Base-by-base conservation (phyloP, 1,140 invertebrate species). In the Trichonephila inaurata region DNA sequence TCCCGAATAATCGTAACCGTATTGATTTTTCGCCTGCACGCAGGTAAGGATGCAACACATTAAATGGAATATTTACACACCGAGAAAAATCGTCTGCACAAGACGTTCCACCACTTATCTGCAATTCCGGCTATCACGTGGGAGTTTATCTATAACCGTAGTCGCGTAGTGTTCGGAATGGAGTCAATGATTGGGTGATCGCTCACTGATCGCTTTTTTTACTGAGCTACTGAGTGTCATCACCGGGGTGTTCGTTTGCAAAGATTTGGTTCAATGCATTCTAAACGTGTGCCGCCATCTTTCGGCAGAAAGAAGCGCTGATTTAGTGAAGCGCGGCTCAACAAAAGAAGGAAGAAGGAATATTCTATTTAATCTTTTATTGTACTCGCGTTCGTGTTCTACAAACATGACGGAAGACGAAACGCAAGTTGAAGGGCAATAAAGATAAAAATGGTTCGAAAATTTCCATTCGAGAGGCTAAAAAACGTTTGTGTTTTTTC, bases 1-100 rank as follows among this genome's bases (percentile, higher is more conserved):
- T 33, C 64, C 21, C 40, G 10, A 60, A 44, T 66, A 40, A 62
- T 66, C 60, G 86, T 88, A 64, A 64, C 62, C 86, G 60, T 88
- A 88, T 88, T 66, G 86, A 88, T 88, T 88, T 88, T 88, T 88
- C 86, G 86, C 58, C 86, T 33, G 24, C 60, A 33, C 24, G 24
- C 60, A 88, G 86, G 86, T 88, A 88, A 21, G 10, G 86, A 88
- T 64, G 86, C 60, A 88, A 44, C 86, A 88, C 86, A 88, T 88
- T 64, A 88, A 40, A 64, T 24, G 58, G 86, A 44, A 24, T 64
- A 28, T 88, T 66, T 88, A 40, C 86, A 33, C 60, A 88, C 86
- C 10, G 28, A 44, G 21, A 21, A 85, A 60, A 60, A 58, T 51
- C 44, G 82, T 64, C 62, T 62, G 40, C 62, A 40, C 33, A 62